Percentiles rank a stretch among this genome's conserved stretches.
These are phyloP conservation scores for Vultur gryphus DNA, from an alignment of 2,797 vertebrate species.

Conservation along the genomic window DNA sequence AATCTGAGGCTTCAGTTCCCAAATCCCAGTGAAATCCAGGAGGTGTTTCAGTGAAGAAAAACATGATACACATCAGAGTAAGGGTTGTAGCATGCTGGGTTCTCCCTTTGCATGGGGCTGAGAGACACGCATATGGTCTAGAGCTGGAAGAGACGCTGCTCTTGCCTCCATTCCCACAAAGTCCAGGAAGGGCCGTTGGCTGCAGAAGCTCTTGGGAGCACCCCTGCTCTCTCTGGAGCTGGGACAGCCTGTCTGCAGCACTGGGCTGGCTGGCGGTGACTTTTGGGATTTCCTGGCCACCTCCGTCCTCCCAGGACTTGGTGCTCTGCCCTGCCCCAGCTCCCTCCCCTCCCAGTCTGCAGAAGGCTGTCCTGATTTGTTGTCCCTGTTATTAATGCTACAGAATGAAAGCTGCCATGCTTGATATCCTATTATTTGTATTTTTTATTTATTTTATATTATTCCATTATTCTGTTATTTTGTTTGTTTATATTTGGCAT, in stretches of 20 bases:
- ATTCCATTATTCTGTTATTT: background rate
- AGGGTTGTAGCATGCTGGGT: background rate
- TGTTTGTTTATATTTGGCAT: background rate
- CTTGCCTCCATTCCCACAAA: background rate
- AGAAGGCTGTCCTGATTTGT: background rate
- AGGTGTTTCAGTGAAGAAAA: background rate
- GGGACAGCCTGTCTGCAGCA: background rate
- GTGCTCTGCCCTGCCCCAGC: background rate
- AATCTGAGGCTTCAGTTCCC: background rate
- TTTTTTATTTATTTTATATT: background rate
- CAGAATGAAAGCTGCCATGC: background rate
- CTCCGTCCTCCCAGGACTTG: accelerated
- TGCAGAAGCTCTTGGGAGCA: background rate
- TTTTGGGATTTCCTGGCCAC: background rate
- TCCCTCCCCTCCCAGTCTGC: background rate
- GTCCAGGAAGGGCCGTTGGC: background rate
- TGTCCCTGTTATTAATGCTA: background rate
- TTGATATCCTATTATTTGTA: background rate
- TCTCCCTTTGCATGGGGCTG: background rate
- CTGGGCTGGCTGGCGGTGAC: too few species aligned
- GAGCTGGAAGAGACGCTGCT: background rate
- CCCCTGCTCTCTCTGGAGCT: background rate
- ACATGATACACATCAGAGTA: background rate
- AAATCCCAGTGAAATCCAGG: background rate
- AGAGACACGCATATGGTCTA: accelerated